Evolutionary conservation across 1,140 invertebrate species (phyloP), one percentile per base, ranked within the genome.

Genomic region (Coenobita brevimanus): DNA sequence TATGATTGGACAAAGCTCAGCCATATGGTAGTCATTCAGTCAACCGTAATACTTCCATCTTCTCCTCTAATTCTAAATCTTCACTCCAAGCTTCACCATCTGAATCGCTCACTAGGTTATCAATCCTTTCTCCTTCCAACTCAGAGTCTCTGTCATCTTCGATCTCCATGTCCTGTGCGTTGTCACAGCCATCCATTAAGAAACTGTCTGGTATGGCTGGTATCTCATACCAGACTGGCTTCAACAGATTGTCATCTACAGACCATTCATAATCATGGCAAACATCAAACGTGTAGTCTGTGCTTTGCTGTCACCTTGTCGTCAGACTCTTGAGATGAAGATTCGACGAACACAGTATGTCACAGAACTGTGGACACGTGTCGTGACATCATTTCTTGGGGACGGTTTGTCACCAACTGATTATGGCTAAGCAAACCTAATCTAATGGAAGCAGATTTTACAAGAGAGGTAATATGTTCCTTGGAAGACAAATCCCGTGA

Each of bases 51-150:
- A n/a, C n/a, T n/a, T n/a, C n/a, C 62, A 67, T 67, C 62, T 67
- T 67, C 62, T 67, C 6, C 6, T 67, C 62, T 67, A n/a, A 67
- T 10, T 67, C 62, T 10, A n/a, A 67, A n/a, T 24, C 30, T n/a
- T 67, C 62, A 67, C 62, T 67, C 62, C 62, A 67, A 10, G 62
- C 6, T n/a, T 67, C 62, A n/a, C n/a, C 62, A 8, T 67, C 62
- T 10, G 62, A 67, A 6, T 67, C 62, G 62, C 6, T 67, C 46
- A 50, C 46, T n/a, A 67, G 62, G 4, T 50, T 17, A 8, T 50
- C 46, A 8, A 17, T 6, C 6, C 17, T 50, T 50, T 50, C 46
- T 50, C 6, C 6, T 6, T 50, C 46, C 17, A 17, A 50, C 46
- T 67, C 62, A 24, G 8, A 10, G 30, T 67, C 62, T 10, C 62